A percentile compares a stretch with the other conserved stretches of the same genome.
These are phyloP conservation scores for Ageneiosus marmoratus DNA, from an alignment of 2,113 vertebrate species.

Conservation along the genomic window DNA sequence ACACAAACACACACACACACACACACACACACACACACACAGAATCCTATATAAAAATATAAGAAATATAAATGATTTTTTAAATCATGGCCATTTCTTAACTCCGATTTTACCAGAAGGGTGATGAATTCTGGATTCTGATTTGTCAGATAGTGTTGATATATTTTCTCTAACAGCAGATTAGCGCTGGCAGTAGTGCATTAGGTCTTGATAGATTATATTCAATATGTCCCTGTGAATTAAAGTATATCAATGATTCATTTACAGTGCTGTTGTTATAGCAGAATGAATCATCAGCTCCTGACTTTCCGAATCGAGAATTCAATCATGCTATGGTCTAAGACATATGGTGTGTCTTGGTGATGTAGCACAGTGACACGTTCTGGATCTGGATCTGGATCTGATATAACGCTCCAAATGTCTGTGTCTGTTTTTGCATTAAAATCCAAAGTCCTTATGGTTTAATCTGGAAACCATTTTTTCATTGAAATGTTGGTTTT, in stretches of 20 bases:
- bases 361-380: not conserved
- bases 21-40: not conserved
- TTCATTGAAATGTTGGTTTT: too few relatives aligned
- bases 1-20: too few relatives aligned
- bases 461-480: too few relatives aligned
- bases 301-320: not conserved
- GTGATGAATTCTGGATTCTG: not conserved
- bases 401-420: not conserved
- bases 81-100: not conserved
- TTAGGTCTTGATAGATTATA: not conserved
- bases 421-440: not conserved
- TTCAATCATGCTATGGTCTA: not conserved
- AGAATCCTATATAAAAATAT: not conserved
- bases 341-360: not conserved
- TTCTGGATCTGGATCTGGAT: not conserved
- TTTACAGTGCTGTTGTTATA: not conserved
- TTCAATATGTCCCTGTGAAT: not conserved
- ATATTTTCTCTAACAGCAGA: not conserved
- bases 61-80: not conserved
- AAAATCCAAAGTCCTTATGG: not conserved
- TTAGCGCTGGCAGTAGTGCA: not conserved
- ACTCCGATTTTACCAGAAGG: not conserved
- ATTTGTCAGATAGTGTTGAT: not conserved
- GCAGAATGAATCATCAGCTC: not conserved
- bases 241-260: not conserved